Percentiles rank a stretch among this genome's conserved stretches.
Evolutionary conservation across 2,888 invertebrate species (phyloP).

Genomic region (Lampropteryx suffumata): DNA sequence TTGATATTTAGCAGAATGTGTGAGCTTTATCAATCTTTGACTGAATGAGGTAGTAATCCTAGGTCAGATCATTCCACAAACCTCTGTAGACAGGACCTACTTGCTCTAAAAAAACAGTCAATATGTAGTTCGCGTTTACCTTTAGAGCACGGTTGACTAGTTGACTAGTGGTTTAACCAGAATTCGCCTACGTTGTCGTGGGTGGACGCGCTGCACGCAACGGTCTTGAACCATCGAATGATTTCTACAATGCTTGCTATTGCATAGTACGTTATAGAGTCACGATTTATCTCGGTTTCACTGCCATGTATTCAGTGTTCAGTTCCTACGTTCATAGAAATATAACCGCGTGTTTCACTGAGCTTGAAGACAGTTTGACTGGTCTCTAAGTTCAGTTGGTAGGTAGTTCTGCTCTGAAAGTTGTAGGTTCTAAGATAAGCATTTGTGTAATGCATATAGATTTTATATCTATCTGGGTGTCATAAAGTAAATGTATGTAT

Average conservation of each 20-base stretch:
- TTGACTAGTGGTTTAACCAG: slow-evolving; percentile 38
- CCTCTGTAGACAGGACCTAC: no score
- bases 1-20: no score
- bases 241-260: slow-evolving; percentile 29
- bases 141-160: slow-evolving; percentile 33
- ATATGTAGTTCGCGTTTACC: background rate
- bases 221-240: slow-evolving; percentile 40
- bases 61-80: no score
- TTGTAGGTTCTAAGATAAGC: no score
- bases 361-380: slow-evolving; percentile 1
- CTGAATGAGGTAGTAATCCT: no score
- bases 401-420: no score
- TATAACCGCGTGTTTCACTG: background rate
- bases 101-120: no score
- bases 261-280: slow-evolving; percentile 11
- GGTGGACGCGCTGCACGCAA: slow-evolving; percentile 42
- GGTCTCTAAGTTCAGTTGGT: no score
- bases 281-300: slow-evolving; percentile 19
- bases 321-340: background rate
- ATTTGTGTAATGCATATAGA: no score
- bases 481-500: no score
- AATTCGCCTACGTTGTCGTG: slow-evolving; percentile 43
- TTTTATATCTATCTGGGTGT: no score
- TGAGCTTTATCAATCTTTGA: no score
- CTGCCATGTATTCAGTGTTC: slow-evolving; percentile 9